Evolutionary conservation across 1,140 invertebrate genomes (phyloP), one percentile per base, ranked within the genome.

Genomic region (Plutomurus gul): DNA sequence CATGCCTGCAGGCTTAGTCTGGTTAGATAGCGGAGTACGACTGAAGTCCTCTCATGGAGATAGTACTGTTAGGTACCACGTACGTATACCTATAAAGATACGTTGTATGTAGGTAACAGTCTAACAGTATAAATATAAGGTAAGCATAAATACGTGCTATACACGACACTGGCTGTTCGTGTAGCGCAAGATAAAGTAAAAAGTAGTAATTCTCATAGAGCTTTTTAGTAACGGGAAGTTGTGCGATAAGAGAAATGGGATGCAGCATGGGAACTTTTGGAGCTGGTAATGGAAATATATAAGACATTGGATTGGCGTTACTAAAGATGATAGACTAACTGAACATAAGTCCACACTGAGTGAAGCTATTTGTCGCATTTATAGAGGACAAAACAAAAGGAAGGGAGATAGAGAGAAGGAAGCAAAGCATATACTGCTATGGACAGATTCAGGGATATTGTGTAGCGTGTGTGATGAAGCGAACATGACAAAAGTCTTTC

Each of bases 151-250:
- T n/a, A n/a, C n/a, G n/a, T n/a, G n/a, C n/a, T n/a, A n/a, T n/a
- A n/a, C n/a, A n/a, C n/a, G n/a, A n/a, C n/a, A n/a, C n/a, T n/a
- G n/a, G n/a, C n/a, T n/a, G n/a, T n/a, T n/a, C n/a, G n/a, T n/a
- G n/a, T n/a, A n/a, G n/a, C 30, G 27, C 30, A 30, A 65, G 56
- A 65, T 65, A 65, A 65, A 49, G 47, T 49, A 49, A 49, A 65
- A 30, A 33, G 56, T n/a, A n/a, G n/a, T 30, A 65, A 65, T 65
- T 65, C 27, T n/a, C 56, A 65, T 25, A 65, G 36, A 65, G 56
- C 56, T 65, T 65, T n/a, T 65, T 36, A 16, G 1, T 65, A 65
- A 65, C 56, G 56, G 56, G 36, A 65, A 65, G 56, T 65, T 65
- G 56, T n/a, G 27, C 30, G 56, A 65, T 65, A 65, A 65, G 13